A percentile compares a stretch with the other conserved stretches of the same genome.
phyloP scores from a whole-genome alignment of 2,113 vertebrate genomes.

The Mirza zaza region DNA sequence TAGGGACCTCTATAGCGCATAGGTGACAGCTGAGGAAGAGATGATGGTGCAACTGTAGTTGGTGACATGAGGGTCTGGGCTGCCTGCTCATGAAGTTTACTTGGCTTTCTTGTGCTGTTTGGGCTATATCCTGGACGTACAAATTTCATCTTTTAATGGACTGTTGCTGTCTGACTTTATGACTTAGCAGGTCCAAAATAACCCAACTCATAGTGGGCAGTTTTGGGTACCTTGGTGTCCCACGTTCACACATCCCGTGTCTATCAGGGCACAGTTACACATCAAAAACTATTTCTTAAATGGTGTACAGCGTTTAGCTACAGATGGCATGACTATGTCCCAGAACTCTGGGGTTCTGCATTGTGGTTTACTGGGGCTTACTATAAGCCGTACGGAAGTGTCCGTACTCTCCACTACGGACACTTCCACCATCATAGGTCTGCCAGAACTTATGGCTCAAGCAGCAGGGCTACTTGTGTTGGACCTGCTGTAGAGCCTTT shows the following conservation, averaged over 20 bases:
- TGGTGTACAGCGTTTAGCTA: neutral
- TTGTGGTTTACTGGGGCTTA: neutral
- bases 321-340: neutral
- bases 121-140: neutral
- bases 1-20: neutral
- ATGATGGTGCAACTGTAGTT: neutral
- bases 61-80: neutral
- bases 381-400: no score
- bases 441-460: neutral
- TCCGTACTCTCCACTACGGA: neutral
- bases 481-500: neutral
- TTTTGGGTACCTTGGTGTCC: neutral
- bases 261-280: neutral
- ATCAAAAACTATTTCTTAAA: neutral
- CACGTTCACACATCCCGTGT: neutral
- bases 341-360: neutral
- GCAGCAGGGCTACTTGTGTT: neutral
- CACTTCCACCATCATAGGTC: neutral
- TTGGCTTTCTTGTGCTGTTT: neutral
- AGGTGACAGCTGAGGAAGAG: neutral
- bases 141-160: neutral
- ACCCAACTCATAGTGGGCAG: neutral
- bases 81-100: neutral
- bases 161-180: constrained; percentile 1
- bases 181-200: neutral